Base-by-base conservation (phyloP, 2,888 invertebrate genomes). In the Melanostoma scalare region DNA sequence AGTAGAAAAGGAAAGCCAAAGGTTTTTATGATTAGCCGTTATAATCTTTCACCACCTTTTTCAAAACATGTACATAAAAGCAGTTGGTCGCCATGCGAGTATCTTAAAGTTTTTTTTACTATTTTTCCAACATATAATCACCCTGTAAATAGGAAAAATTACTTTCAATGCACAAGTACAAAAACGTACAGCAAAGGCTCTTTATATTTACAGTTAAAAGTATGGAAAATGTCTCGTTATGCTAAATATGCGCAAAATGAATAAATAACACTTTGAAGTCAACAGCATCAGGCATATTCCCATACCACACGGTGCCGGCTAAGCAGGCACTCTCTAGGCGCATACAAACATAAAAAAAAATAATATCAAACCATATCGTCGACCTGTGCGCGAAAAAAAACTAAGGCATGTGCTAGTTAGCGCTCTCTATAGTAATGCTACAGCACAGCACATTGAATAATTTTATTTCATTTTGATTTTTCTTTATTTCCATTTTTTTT, bases 391-490 rank as follows among this genome's bases (percentile, higher is more conserved):
- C 52, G 52, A 69, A 60, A 48, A 33, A 55, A 68, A 50, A 48
- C 6, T 55, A 60, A 50, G 35, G 42, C 72, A 77, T 60, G 48
- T 75, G 71, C 67, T 80, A 75, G 79, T 75, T 72, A 75, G 71
- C 74, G 69, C 71, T 69, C 56, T 60, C 65, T 46, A 48, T 60
- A 36, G 48, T 46, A 52, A 50, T 67, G 56, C 56, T 80, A 65
- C 69, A 68, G 56, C 69, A 73, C 68, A 55, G 78, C 56, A 78
- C 78, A 71, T 53, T 79, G 72, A 79, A 72, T 75, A 71, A 44
- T 60, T 69, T 56, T 56, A 56, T 69, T 56, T 56, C 46, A 31
- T n/a, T 6, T 87, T 88, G 87, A 88, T 88, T 86, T 85, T 86
- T 81, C 9, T 46, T 52, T 31, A 0, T 6, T 40, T 2, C 9